phyloP scores from a whole-genome alignment of 2,797 vertebrate species.

The Sebastes steindachneri region DNA sequence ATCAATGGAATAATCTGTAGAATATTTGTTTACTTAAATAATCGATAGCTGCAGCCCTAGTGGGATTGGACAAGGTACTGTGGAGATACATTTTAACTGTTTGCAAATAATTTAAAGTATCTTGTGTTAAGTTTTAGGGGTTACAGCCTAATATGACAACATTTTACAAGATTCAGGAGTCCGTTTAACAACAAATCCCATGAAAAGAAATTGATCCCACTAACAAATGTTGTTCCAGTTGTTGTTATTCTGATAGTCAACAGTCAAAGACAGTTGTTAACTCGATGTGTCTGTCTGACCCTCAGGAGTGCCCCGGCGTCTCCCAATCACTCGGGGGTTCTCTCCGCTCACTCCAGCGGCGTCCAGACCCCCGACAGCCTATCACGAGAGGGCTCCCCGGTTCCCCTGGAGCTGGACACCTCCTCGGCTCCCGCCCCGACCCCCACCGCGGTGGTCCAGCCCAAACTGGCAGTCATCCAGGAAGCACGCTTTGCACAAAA shows the following conservation, averaged over 20 bases:
- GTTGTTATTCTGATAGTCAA: no score
- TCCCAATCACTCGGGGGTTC: constrained; percentile 94
- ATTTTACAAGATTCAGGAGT: background rate
- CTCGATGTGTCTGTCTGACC: no score
- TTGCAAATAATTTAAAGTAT: no score
- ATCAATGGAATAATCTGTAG: no score
- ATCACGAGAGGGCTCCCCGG: constrained; percentile 95
- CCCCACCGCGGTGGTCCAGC: constrained; percentile 81
- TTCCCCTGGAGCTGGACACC: constrained; percentile 88
- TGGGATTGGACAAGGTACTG: no score
- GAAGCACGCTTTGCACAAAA: constrained; percentile 96
- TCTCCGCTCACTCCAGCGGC: constrained; percentile 96
- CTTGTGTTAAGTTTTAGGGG: background rate
- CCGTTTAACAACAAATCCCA: no score
- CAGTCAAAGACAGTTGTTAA: background rate
- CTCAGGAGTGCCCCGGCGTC: constrained; percentile 95
- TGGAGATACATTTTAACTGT: no score
- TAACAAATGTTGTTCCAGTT: background rate
- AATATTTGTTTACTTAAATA: no score
- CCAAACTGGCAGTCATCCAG: constrained; percentile 95
- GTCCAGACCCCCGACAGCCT: constrained; percentile 97
- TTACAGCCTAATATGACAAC: background rate
- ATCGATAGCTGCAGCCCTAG: no score
- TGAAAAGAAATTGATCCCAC: no score
- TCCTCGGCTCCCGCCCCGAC: constrained; percentile 52